Evolutionary conservation across 2,797 vertebrate species (phyloP).

Genomic region (Chelmon rostratus): DNA sequence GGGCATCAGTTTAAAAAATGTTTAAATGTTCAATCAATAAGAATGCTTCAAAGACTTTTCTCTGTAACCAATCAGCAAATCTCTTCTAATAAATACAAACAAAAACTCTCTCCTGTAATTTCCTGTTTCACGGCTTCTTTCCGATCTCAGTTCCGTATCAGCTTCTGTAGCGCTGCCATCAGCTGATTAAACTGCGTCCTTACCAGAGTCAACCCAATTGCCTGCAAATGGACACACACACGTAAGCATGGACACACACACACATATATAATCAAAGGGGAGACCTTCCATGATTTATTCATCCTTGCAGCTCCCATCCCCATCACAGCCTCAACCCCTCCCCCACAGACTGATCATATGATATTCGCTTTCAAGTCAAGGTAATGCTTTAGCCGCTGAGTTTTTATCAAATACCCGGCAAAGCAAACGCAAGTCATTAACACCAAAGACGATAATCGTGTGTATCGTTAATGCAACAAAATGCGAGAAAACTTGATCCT

Average conservation of each 20-base stretch:
- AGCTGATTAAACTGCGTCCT: slow-evolving; percentile 66
- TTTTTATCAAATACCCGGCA: neutral
- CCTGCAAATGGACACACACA: slow-evolving; percentile 1
- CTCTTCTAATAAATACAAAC: slow-evolving; percentile 43
- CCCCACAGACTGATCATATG: slow-evolving; percentile 55
- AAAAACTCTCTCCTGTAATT: slow-evolving; percentile 54
- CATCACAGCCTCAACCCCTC: slow-evolving; percentile 48
- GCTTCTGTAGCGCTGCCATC: slow-evolving; percentile 36
- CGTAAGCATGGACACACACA: slow-evolving; percentile 28
- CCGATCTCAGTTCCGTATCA: slow-evolving; percentile 34
- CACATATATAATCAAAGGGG: slow-evolving; percentile 63
- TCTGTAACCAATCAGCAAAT: slow-evolving; percentile 2
- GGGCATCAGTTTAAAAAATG: neutral
- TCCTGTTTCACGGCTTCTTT: slow-evolving; percentile 57
- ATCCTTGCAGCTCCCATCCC: slow-evolving; percentile 53
- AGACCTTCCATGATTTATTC: slow-evolving; percentile 76
- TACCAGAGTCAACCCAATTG: slow-evolving; percentile 33
- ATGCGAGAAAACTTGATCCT: neutral
- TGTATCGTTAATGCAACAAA: neutral
- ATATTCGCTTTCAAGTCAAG: slow-evolving; percentile 42
- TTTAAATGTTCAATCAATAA: neutral
- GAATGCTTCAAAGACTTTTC: neutral
- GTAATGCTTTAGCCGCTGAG: slow-evolving; percentile 3
- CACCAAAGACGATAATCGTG: neutral
- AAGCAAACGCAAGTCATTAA: neutral